Base-by-base conservation (phyloP, 1,140 invertebrate species). In the Gerris buenoi region DNA sequence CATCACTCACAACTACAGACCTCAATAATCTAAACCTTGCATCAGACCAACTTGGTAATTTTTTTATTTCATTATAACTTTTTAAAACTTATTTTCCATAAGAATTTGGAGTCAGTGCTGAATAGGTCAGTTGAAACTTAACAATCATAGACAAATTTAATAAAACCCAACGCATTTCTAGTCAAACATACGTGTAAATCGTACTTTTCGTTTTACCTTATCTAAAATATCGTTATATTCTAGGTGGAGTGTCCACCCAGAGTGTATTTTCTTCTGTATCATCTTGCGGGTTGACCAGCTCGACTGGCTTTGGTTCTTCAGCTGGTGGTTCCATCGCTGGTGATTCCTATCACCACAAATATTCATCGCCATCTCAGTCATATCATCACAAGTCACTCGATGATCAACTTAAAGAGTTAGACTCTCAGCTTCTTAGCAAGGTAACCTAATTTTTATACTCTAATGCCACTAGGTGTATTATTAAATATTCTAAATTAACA, bases 351-450 rank as follows among this genome's bases (percentile, higher is more conserved):
- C 72, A 74, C 67, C 73, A 74, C 65, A 73, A 74, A 64, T 74
- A 72, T 68, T 73, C 72, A 23, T 70, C 72, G 69, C 79, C 81
- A 64, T 83, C 81, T 70, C 81, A 83, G 68, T 86, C 85, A 72
- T 88, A 87, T 75, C 85, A 88, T 75, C 84, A 84, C 75, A 86
- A 88, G 73, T 88, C 87, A 62, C 81, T 91, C 67, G 88, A 90
- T 74, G 87, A 89, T 77, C 87, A 90, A 77, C 77, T 91, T 66
- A 90, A 90, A 78, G 87, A 90, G 77, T 82, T 91, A 68, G 88
- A 90, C 73, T 85, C 83, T 67, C 85, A 86, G 70, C 73, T 83
- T 63, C 79, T 86, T 70, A 85, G 83, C 78, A 87, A 87, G 85
- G 85, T 88, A 84, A 46, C 18, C n/a, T n/a, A n/a, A n/a, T n/a